These are phyloP conservation scores for Torymus texanus DNA, from an alignment of 2,888 invertebrate species.

Conservation along the genomic window DNA sequence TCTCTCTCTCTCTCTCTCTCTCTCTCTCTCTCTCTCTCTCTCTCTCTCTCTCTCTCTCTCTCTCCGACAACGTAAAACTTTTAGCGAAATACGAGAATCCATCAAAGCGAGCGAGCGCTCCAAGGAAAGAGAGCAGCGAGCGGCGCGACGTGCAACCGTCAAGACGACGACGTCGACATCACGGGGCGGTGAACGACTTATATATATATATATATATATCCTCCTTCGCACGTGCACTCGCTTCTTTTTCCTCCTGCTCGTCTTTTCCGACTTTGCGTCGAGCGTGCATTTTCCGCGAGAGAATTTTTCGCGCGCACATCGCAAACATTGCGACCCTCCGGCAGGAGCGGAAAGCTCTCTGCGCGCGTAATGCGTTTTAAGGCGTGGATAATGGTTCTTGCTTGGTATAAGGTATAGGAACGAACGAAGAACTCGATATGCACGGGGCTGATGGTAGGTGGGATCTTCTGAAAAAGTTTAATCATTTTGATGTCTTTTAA, in stretches of 20 bases:
- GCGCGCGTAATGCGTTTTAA: conserved; percentile 46
- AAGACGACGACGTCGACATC: conserved; percentile 36
- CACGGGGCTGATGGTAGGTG: not conserved
- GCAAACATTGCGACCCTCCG: conserved; percentile 34
- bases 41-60: conserved; percentile 35
- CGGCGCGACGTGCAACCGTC: not conserved
- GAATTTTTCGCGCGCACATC: conserved; percentile 43
- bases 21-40: conserved; percentile 17
- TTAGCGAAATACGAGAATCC: conserved; percentile 68
- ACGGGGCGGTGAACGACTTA: conserved; percentile 16
- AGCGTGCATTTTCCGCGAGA: conserved; percentile 18
- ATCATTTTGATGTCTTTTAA: too few relatives aligned
- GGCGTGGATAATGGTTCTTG: conserved; percentile 46
- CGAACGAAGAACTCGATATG: conserved; percentile 27
- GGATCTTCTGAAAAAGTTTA: not conserved
- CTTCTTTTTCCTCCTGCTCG: not conserved
- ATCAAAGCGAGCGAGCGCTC: conserved; percentile 58
- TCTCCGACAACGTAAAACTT: conserved; percentile 60
- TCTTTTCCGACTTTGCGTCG: not conserved
- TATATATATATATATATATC: too few relatives aligned
- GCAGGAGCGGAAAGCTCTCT: not conserved
- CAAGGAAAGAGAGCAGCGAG: conserved; percentile 26
- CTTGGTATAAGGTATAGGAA: not conserved
- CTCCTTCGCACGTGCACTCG: conserved; percentile 17
- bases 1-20: too few relatives aligned